Evolutionary conservation across 2,113 vertebrate genomes (phyloP), one percentile per base, ranked within the genome.

Genomic region (Aptenodytes patagonicus): DNA sequence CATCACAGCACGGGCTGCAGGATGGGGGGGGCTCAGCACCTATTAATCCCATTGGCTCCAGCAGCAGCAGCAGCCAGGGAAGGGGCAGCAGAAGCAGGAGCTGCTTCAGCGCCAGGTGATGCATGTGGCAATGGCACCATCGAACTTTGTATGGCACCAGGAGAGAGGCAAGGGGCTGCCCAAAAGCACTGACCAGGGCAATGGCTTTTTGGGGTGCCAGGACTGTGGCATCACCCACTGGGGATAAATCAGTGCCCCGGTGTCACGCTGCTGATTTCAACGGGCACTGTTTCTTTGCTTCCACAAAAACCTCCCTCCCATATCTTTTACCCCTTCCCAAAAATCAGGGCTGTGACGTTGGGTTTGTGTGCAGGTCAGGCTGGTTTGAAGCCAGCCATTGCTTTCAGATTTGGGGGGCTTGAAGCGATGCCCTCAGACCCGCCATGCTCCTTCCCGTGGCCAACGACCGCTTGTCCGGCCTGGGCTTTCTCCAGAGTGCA

Each of bases 401-500:
- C 68, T n/a, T 52, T 40, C 57, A 5, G 15, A 11, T 72, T 34
- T 14, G 49, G 34, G 14, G 18, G 51, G 22, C 21, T 66, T 24
- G 42, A 40, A 22, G n/a, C 0, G 1, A 51, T 17, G 36, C 17
- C 54, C 64, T 36, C 8, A 1, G 25, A 58, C 44, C 13, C 20
- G 0, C 46, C 11, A 0, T 34, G 55, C 38, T 70, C 55, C 47
- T 34, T 46, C 65, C 85, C 7, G 3, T 18, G 36, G 32, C 73
- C 36, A 25, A 3, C 0, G 1, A 28, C 24, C 1, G 0, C n/a
- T 57, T 18, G 49, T 9, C 51, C n/a, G 6, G 25, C 19, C 51
- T 20, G n/a, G 49, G 40, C n/a, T 42, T 57, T 38, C 57, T 57
- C 16, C 34, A 5, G 62, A 15, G 40, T 3, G 17, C 28, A 5